Percentiles rank a stretch among this genome's conserved stretches.
These are phyloP conservation scores for Zaprionus nigranus DNA, from an alignment of 1,140 invertebrate genomes.

Conservation along the genomic window DNA sequence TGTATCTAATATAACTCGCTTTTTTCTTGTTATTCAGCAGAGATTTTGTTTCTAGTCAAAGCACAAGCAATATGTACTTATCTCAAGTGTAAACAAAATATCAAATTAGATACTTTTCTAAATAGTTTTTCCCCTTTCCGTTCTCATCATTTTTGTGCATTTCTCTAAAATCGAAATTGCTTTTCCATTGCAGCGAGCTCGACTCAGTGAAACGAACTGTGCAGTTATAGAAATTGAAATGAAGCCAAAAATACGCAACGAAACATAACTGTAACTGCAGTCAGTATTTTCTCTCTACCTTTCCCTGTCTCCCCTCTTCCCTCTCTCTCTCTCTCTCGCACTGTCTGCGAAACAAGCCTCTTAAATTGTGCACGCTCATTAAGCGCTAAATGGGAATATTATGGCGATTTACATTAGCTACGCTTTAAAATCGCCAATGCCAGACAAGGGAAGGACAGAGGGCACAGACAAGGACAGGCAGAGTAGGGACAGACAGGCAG, in stretches of 20 bases:
- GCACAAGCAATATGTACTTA: too few relatives aligned
- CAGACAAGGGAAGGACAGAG: constrained; percentile 6
- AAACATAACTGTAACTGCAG: not conserved
- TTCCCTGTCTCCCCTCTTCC: too few relatives aligned
- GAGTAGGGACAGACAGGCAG: constrained; percentile 1
- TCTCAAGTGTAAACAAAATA: too few relatives aligned
- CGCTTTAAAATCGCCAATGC: constrained; percentile 70
- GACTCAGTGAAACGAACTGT: not conserved
- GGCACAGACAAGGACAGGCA: not conserved
- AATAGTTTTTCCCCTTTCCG: too few relatives aligned
- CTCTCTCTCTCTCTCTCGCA: not conserved
- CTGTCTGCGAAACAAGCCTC: constrained; percentile 28
- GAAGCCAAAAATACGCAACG: constrained; percentile 2
- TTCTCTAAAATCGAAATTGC: not conserved
- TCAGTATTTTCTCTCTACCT: not conserved
- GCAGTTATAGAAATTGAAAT: constrained; percentile 4
- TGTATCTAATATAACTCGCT: too few relatives aligned
- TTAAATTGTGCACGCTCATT: constrained; percentile 66
- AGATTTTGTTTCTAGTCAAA: too few relatives aligned
- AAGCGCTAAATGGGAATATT: constrained; percentile 76
- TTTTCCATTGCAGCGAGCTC: not conserved
- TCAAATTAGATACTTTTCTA: too few relatives aligned
- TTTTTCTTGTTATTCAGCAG: too few relatives aligned
- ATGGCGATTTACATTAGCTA: constrained; percentile 76
- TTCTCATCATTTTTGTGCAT: not conserved